A percentile compares a stretch with the other conserved stretches of the same genome.
Evolutionary conservation across 2,113 vertebrate species (phyloP).

Genomic region (Stegastes partitus): DNA sequence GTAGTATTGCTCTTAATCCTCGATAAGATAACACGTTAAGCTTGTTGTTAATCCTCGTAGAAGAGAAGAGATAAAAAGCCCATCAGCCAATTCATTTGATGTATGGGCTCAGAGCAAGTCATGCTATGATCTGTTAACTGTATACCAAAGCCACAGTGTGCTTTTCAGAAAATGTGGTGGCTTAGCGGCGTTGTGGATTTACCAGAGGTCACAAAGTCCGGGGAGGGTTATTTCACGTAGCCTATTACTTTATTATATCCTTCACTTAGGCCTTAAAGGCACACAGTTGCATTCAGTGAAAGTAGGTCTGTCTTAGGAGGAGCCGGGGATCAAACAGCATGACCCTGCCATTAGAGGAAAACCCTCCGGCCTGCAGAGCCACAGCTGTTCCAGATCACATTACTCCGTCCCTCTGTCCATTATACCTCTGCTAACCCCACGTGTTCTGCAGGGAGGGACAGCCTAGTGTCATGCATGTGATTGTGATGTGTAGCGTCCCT

Average conservation of each 20-base stretch:
- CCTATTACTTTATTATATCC: conserved; percentile 24
- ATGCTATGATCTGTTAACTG: conserved; percentile 36
- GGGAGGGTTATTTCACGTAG: conserved; percentile 14
- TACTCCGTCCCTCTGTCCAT: background rate
- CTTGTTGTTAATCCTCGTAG: conserved; percentile 74
- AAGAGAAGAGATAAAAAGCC: conserved; percentile 43
- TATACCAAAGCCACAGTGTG: conserved; percentile 26
- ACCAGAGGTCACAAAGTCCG: conserved; percentile 34
- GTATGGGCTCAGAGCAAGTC: conserved; percentile 20
- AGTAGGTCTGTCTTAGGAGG: background rate
- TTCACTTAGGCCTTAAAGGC: background rate
- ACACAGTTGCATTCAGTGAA: background rate
- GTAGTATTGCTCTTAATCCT: conserved; percentile 75
- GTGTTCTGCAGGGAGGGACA: no score
- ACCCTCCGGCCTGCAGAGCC: background rate
- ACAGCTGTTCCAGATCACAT: background rate
- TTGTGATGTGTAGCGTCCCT: no score
- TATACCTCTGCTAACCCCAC: no score
- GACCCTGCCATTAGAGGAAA: background rate
- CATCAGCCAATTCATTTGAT: conserved; percentile 46
- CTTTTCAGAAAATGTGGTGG: conserved; percentile 53
- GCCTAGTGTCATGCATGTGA: no score
- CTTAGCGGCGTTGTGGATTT: conserved; percentile 44
- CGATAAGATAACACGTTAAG: conserved; percentile 76
- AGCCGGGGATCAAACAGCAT: background rate